Conservation (phyloP, 2,888 invertebrate species). For the Drosophila nr. medialis region DNA sequence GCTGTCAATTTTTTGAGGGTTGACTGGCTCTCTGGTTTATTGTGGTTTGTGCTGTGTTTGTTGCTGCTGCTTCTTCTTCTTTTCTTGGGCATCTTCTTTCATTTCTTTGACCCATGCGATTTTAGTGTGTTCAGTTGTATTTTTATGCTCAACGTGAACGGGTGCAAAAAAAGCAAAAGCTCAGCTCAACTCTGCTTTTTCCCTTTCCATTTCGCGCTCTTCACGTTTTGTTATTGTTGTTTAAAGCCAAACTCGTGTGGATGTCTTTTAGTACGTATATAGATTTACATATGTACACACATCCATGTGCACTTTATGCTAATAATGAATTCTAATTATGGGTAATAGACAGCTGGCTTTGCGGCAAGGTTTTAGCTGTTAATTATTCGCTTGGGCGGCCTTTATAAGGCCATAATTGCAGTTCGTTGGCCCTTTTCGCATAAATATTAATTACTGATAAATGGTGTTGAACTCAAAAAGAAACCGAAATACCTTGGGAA, state of each 20-base stretch:
- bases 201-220: conserved; percentile 33
- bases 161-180: conserved; percentile 52
- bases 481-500: neutral
- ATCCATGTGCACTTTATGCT: conserved; percentile 3
- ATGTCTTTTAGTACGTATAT: conserved; percentile 22
- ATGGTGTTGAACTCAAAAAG: conserved; percentile 17
- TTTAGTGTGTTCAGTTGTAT: conserved; percentile 68
- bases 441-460: conserved; percentile 59
- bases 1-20: conserved; percentile 39
- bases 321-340: conserved; percentile 48
- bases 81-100: conserved; percentile 63
- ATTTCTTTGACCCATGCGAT: conserved; percentile 58
- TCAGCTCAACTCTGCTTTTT: conserved; percentile 20
- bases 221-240: conserved; percentile 43
- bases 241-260: conserved; percentile 28
- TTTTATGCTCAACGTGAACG: conserved; percentile 68
- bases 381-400: conserved; percentile 48
- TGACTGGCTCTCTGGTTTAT: conserved; percentile 17
- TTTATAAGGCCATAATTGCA: conserved; percentile 40
- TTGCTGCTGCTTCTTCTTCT: conserved; percentile 29
- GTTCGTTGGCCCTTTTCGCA: conserved; percentile 67
- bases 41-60: conserved; percentile 44
- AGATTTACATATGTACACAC: neutral
- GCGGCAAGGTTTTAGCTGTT: conserved; percentile 47
- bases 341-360: conserved; percentile 19